These are phyloP conservation scores for Xiphophorus couchianus DNA, from an alignment of 2,113 vertebrate species.

Conservation along the genomic window DNA sequence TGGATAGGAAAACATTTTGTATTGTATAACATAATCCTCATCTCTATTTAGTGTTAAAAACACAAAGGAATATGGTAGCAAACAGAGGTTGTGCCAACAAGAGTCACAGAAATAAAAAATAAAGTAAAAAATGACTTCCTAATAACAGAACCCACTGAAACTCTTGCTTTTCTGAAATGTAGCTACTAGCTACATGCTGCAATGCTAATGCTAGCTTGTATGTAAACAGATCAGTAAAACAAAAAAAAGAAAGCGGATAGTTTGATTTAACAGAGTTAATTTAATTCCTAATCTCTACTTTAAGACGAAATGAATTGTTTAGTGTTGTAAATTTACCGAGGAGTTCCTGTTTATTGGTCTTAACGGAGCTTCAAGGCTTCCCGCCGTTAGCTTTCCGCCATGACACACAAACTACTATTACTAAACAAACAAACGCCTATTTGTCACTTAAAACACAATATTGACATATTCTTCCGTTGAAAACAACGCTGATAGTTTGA, in stretches of 20 bases:
- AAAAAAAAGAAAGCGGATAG: neutral
- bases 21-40: too few species aligned
- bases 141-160: too few species aligned
- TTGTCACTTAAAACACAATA: neutral
- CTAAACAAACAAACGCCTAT: neutral
- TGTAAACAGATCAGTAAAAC: neutral
- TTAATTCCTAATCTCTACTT: neutral
- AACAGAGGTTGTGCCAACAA: too few species aligned
- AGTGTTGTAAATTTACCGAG: neutral
- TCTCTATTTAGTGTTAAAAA: too few species aligned
- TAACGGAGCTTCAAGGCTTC: neutral
- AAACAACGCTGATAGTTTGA: neutral
- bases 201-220: neutral
- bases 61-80: too few species aligned
- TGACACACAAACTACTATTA: neutral
- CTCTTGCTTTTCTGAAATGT: too few species aligned
- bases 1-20: too few species aligned
- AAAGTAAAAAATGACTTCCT: too few species aligned
- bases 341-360: neutral
- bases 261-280: neutral
- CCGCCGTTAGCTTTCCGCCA: too few species aligned
- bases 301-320: too few species aligned
- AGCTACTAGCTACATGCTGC: too few species aligned
- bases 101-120: too few species aligned
- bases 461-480: neutral